A percentile compares a stretch with the other conserved stretches of the same genome.
phyloP scores from a whole-genome alignment of 2,797 vertebrate species.

The Catamblyrhynchus diadema region DNA sequence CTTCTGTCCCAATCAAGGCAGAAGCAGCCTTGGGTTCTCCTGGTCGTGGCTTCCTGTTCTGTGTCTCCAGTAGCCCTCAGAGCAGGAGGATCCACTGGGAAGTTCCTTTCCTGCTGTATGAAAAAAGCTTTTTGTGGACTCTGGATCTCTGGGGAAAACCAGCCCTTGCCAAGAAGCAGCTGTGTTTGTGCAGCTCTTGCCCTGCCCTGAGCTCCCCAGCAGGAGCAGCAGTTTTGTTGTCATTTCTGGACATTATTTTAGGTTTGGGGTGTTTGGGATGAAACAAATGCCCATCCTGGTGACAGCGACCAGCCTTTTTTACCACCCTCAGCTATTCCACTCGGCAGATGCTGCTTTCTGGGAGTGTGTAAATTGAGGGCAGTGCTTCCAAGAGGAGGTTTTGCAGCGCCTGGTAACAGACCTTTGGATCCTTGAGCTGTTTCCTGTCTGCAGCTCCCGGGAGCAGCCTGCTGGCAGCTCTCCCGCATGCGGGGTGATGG shows the following conservation, averaged over 20 bases:
- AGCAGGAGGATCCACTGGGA: constrained; percentile 23
- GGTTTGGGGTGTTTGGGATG: not conserved
- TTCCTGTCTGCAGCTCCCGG: constrained; percentile 49
- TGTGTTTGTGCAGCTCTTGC: constrained; percentile 50
- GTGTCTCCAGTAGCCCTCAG: not conserved
- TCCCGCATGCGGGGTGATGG: constrained; percentile 21
- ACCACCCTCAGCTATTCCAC: not conserved
- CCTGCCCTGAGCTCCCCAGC: constrained; percentile 23
- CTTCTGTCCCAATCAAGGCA: not conserved
- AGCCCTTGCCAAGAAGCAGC: constrained; percentile 21
- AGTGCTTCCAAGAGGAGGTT: not conserved
- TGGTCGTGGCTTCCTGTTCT: not conserved
- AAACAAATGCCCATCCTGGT: not conserved
- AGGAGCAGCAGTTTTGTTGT: constrained; percentile 21
- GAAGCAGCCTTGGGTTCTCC: not conserved
- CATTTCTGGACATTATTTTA: not conserved
- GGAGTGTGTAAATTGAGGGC: not conserved
- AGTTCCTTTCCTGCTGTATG: not conserved
- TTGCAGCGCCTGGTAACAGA: constrained; percentile 42
- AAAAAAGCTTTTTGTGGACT: constrained; percentile 29
- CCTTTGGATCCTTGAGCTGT: constrained; percentile 3
- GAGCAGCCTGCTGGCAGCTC: constrained; percentile 48
- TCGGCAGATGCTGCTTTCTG: not conserved
- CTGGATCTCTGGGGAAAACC: not conserved
- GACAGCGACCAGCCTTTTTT: not conserved